Percentiles rank a stretch among this genome's conserved stretches.
These are phyloP conservation scores for Lasioglossum calceatum DNA, from an alignment of 2,888 invertebrate genomes.

Conservation along the genomic window DNA sequence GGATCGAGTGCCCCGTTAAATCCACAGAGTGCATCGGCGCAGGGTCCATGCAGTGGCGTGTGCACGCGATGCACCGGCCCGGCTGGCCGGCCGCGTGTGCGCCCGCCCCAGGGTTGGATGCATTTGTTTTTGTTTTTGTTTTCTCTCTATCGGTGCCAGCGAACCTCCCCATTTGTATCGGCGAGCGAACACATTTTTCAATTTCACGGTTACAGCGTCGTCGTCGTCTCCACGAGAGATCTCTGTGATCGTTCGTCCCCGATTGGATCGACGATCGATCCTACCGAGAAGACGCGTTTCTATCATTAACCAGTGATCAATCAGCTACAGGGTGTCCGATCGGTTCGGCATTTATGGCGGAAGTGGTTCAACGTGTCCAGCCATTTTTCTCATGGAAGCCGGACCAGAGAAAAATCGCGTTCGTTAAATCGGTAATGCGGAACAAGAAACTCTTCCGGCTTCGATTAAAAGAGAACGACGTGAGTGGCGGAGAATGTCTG, in stretches of 20 bases:
- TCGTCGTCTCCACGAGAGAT: constrained; percentile 59
- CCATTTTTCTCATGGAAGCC: constrained; percentile 1
- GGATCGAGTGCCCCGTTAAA: constrained; percentile 11
- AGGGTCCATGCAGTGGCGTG: constrained; percentile 5
- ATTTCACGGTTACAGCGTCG: constrained; percentile 52
- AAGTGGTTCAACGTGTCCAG: neutral
- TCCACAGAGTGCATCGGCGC: constrained; percentile 3
- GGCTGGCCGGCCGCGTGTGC: neutral
- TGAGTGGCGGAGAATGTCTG: constrained; percentile 65
- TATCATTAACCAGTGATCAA: constrained; percentile 55
- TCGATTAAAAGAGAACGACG: constrained; percentile 72
- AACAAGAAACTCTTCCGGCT: neutral
- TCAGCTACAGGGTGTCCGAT: constrained; percentile 20
- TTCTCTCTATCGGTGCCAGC: constrained; percentile 70
- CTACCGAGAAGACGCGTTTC: constrained; percentile 46
- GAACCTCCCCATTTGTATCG: constrained; percentile 80
- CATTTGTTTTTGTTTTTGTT: constrained; percentile 70
- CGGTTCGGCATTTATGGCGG: constrained; percentile 43
- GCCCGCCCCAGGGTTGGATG: constrained; percentile 41
- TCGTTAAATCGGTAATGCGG: neutral
- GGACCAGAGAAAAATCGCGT: neutral
- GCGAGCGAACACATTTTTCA: constrained; percentile 80
- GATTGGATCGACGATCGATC: constrained; percentile 16
- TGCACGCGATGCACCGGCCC: neutral
- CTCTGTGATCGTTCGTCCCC: constrained; percentile 61